Evolutionary conservation across 2,888 invertebrate species (phyloP).

Genomic region (Lissonota sp.): DNA sequence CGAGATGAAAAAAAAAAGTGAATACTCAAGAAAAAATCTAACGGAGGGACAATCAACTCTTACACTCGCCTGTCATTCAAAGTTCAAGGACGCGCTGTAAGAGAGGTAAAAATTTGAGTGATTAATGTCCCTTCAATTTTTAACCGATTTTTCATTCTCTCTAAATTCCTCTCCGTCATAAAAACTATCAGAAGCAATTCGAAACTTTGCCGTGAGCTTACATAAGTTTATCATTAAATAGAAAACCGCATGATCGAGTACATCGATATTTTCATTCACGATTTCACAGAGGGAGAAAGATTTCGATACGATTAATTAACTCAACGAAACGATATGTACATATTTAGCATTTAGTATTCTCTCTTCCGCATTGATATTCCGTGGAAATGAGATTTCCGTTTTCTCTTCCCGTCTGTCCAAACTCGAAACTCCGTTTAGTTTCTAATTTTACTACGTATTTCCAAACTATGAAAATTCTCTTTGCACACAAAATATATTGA

Average conservation of each 20-base stretch:
- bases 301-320: slow-evolving; percentile 25
- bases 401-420: slow-evolving; percentile 62
- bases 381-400: slow-evolving; percentile 44
- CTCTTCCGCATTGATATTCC: slow-evolving; percentile 58
- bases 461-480: neutral
- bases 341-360: slow-evolving; percentile 17
- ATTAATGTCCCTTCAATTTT: no score
- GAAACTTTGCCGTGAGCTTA: neutral
- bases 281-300: neutral
- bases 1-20: no score
- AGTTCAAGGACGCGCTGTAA: no score
- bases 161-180: neutral
- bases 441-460: slow-evolving; percentile 3
- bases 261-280: slow-evolving; percentile 6
- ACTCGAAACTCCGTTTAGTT: slow-evolving; percentile 14
- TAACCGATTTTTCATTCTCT: neutral
- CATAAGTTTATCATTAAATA: slow-evolving; percentile 11
- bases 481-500: no score
- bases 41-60: no score
- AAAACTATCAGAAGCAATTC: neutral
- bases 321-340: slow-evolving; percentile 15
- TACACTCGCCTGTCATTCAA: no score
- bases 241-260: slow-evolving; percentile 9
- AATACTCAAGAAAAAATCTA: no score
- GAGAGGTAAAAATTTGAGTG: no score